Base-by-base conservation (phyloP, 2,113 vertebrate species). In the Lichenostomus cassidix region DNA sequence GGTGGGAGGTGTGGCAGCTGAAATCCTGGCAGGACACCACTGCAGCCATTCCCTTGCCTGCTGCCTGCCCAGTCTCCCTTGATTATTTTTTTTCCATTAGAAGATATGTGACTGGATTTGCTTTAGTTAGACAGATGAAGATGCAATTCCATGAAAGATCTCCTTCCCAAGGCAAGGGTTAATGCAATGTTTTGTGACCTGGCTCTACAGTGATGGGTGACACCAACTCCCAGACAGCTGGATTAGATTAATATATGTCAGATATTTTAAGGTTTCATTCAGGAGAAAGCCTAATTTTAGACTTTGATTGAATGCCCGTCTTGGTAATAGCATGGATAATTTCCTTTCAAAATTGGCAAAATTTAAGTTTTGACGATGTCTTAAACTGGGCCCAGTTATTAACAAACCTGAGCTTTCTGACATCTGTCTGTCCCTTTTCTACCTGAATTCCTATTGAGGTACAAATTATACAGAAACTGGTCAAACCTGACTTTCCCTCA, bases 281-380 rank as follows among this genome's bases (percentile, higher is more conserved):
- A 74, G 62, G 67, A 94, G 62, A 85, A 91, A 83, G 65, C 41
- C 78, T 95, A 90, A 93, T 93, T 93, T 93, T 90, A 92, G 94
- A 86, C 68, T 89, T 92, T 86, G 88, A 95, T 76, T 87, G 87
- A 94, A 90, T 92, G 59, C 46, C 55, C 3, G 0, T 79, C 69
- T 53, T 78, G 37, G 59, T 85, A 89, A 91, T 41, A 89, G 81
- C 62, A 47, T 4, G 15, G 60, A 71, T 93, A 88, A 92, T 88
- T 90, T 71, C 76, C 50, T 86, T 74, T 70, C 64, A 77, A 74
- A 93, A 90, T 55, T 25, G 39, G 68, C 41, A 83, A 88, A 69
- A 81, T 28, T 78, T 75, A 60, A 73, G 33, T 81, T 92, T 78
- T 0, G 0, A 55, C 18, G 8, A 10, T n/a, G n/a, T 42, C 69